These are phyloP conservation scores for Atlantisia rogersi DNA, from an alignment of 2,113 vertebrate genomes.

Conservation along the genomic window DNA sequence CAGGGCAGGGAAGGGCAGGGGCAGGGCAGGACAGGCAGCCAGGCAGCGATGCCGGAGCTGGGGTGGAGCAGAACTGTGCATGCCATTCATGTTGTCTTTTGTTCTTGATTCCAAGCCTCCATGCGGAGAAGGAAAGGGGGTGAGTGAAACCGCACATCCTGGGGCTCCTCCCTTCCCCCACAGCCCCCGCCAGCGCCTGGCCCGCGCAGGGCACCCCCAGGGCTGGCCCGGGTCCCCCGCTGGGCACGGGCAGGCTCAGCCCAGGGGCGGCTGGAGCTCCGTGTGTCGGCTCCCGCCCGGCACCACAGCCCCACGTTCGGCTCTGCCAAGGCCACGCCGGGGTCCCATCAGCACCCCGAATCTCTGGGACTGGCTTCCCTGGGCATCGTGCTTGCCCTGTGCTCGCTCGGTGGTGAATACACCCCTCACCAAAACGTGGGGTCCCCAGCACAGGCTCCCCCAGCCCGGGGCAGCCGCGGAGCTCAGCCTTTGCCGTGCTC, in stretches of 20 bases:
- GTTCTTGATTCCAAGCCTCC: constrained; percentile 91
- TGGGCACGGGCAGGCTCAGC: not conserved
- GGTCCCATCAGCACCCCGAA: not conserved
- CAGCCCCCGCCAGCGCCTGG: not conserved
- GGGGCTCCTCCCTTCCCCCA: not conserved
- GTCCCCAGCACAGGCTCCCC: not conserved
- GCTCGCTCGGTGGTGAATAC: rapidly evolving
- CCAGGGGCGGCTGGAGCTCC: not conserved
- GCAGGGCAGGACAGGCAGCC: too few relatives aligned
- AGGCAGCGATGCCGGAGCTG: constrained; percentile 68
- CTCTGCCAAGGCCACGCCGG: rapidly evolving
- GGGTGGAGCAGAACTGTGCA: constrained; percentile 56
- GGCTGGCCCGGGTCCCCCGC: not conserved
- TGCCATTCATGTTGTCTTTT: constrained; percentile 70
- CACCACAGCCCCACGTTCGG: rapidly evolving
- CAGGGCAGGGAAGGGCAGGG: too few relatives aligned
- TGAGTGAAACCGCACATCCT: constrained; percentile 78
- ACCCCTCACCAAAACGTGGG: rapidly evolving
- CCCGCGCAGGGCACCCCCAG: rapidly evolving
- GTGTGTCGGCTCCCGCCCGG: not conserved
- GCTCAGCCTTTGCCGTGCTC: not conserved
- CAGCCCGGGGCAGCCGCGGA: not conserved
- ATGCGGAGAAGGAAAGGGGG: constrained; percentile 97
- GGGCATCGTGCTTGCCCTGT: rapidly evolving
- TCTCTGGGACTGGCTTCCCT: not conserved